Evolutionary conservation across 2,797 vertebrate species (phyloP).

Genomic region (Enteromius trimaculatus): DNA sequence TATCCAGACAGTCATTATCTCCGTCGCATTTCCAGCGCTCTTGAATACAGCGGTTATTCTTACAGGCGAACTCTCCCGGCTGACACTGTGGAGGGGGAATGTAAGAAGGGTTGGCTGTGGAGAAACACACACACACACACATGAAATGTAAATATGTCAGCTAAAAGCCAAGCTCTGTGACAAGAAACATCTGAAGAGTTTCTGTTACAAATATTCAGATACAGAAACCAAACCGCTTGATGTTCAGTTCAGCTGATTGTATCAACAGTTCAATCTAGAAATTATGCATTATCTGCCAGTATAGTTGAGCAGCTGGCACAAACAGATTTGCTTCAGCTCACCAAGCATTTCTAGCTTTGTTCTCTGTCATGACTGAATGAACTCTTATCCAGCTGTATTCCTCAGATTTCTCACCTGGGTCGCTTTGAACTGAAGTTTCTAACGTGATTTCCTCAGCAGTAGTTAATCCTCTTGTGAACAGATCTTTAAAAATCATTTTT

Average conservation of each 20-base stretch:
- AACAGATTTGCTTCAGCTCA: neutral
- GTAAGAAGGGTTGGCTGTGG: slow-evolving; percentile 89
- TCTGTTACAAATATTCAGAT: slow-evolving; percentile 14
- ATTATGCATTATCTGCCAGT: neutral
- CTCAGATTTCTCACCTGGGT: slow-evolving; percentile 1
- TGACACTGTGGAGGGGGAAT: slow-evolving; percentile 84
- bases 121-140: slow-evolving; percentile 45
- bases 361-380: neutral
- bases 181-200: neutral
- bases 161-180: slow-evolving; percentile 11
- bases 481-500: neutral
- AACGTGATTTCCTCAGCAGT: neutral
- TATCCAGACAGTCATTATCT: slow-evolving; percentile 95
- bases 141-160: slow-evolving; percentile 22
- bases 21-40: slow-evolving; percentile 93
- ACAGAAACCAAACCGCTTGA: neutral
- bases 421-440: neutral
- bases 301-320: neutral
- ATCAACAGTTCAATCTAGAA: slow-evolving; percentile 4
- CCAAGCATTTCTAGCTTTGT: neutral
- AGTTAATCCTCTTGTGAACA: neutral
- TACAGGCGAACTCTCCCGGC: slow-evolving; percentile 90
- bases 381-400: neutral
- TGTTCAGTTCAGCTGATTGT: neutral
- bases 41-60: slow-evolving; percentile 93